Evolutionary conservation across 2,113 vertebrate species (phyloP).

Genomic region (Clarias magur): DNA sequence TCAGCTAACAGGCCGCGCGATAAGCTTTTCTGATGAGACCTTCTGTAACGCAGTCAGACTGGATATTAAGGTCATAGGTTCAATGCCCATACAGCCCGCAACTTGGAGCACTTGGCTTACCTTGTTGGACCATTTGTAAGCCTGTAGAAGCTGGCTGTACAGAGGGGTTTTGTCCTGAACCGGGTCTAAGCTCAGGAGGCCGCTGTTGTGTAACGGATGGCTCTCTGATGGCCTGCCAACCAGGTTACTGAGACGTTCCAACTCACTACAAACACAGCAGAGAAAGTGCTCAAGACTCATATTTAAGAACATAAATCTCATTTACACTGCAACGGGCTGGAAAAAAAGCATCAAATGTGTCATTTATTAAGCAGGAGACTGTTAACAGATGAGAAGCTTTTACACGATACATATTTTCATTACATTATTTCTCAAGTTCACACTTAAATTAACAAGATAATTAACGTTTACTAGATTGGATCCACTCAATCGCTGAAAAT

Average conservation of each 20-base stretch:
- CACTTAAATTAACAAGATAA: background rate
- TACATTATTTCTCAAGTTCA: background rate
- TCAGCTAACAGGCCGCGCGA: too few relatives aligned
- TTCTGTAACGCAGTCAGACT: background rate
- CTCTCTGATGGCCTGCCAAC: constrained; percentile 96
- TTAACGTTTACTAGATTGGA: background rate
- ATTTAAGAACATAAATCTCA: background rate
- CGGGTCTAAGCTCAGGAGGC: constrained; percentile 91
- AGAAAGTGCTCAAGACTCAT: background rate
- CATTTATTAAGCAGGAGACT: too few relatives aligned
- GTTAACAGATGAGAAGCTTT: background rate
- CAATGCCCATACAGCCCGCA: background rate
- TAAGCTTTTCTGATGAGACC: background rate
- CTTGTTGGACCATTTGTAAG: constrained; percentile 99
- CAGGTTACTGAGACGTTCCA: constrained; percentile 92
- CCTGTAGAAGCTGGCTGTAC: constrained; percentile 96
- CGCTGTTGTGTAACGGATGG: constrained; percentile 94
- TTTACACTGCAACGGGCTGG: background rate
- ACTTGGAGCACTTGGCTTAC: constrained; percentile 67
- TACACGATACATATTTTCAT: background rate
- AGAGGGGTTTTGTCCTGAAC: constrained; percentile 98
- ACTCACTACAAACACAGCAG: constrained; percentile 64
- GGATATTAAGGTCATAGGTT: background rate
- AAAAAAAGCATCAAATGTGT: background rate
- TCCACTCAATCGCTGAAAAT: background rate